Conservation (phyloP, 2,797 vertebrate genomes). For the Neopelma chrysocephalum region DNA sequence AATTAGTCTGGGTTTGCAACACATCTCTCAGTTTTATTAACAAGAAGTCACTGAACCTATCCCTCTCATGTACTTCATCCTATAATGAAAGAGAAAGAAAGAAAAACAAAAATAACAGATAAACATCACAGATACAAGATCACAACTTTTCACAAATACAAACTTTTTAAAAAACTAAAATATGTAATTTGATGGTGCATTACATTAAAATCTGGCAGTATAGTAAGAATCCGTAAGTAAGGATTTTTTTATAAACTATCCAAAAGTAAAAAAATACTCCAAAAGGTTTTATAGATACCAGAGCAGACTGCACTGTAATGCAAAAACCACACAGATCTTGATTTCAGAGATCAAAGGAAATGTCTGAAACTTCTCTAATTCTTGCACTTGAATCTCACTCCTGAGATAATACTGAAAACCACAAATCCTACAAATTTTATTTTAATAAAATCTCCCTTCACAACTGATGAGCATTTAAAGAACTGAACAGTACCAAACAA, state of each 20-base stretch:
- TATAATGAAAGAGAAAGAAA: conserved; percentile 52
- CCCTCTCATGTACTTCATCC: conserved; percentile 96
- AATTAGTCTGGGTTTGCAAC: conserved; percentile 81
- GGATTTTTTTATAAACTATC: rapidly evolving
- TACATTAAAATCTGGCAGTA: not conserved
- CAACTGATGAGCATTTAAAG: not conserved
- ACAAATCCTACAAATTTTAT: not conserved
- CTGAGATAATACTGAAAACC: not conserved
- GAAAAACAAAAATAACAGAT: not conserved
- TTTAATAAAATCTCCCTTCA: not conserved
- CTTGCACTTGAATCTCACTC: not conserved
- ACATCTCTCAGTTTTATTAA: conserved; percentile 90
- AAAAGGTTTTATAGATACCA: not conserved
- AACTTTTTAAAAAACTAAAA: not conserved
- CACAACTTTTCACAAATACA: not conserved
- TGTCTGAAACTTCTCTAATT: not conserved
- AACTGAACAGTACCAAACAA: not conserved
- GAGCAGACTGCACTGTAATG: not conserved
- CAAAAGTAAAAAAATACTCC: not conserved
- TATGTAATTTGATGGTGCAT: not conserved
- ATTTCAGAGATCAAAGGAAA: not conserved
- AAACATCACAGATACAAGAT: not conserved
- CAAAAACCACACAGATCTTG: not conserved
- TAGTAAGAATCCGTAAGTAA: not conserved
- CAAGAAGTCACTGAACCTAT: conserved; percentile 94